Percentiles rank a stretch among this genome's conserved stretches.
Conservation (phyloP, 2,113 vertebrate genomes). For the Cathartes aura region DNA sequence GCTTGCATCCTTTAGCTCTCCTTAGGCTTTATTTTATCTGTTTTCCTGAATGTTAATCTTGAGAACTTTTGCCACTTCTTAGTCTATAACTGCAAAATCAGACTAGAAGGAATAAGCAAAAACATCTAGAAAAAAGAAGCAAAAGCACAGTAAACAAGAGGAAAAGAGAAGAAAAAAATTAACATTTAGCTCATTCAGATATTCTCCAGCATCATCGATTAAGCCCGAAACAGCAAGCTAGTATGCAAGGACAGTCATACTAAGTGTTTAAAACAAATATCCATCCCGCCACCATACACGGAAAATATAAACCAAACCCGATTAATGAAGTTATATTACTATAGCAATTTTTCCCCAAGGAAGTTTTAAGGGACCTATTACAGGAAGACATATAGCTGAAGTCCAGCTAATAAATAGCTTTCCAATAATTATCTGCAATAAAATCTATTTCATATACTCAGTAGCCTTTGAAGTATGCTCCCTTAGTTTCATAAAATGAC, state of each 20-base stretch:
- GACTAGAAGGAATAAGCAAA: constrained; percentile 74
- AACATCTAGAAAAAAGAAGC: constrained; percentile 79
- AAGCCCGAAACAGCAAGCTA: constrained; percentile 70
- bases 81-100: constrained; percentile 66
- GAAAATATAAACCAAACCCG: constrained; percentile 60
- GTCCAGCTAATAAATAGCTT: constrained; percentile 26
- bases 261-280: constrained; percentile 56
- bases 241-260: constrained; percentile 63
- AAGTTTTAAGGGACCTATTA: constrained; percentile 51
- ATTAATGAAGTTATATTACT: constrained; percentile 52
- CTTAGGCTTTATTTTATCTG: background rate
- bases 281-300: constrained; percentile 19
- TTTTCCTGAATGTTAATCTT: constrained; percentile 17
- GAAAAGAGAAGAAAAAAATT: constrained; percentile 76
- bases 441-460: constrained; percentile 37
- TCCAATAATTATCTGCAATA: constrained; percentile 52
- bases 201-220: constrained; percentile 68
- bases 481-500: constrained; percentile 49
- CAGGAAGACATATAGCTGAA: constrained; percentile 23
- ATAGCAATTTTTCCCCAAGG: background rate
- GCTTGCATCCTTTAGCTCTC: background rate
- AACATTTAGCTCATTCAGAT: constrained; percentile 72
- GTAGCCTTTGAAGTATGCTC: constrained; percentile 48
- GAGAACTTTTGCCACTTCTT: constrained; percentile 52
- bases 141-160: constrained; percentile 79